phyloP scores from a whole-genome alignment of 2,888 invertebrate species.

The Philonicus albiceps region DNA sequence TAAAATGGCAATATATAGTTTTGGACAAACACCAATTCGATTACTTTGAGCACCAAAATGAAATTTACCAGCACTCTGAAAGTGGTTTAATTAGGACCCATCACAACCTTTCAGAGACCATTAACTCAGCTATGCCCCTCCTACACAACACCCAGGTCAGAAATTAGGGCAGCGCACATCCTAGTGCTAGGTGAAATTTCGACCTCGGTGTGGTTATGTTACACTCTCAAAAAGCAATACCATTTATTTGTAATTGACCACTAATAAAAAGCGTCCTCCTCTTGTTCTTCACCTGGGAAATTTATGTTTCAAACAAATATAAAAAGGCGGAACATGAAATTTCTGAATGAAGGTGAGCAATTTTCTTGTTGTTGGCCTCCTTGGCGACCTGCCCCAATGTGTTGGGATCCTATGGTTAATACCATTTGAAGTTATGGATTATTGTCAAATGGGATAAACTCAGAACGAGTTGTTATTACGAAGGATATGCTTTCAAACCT shows the following conservation, averaged over 20 bases:
- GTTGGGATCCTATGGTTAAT: neutral
- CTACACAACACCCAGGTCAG: neutral
- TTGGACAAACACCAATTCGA: neutral
- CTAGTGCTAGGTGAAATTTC: neutral
- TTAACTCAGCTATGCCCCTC: neutral
- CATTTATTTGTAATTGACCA: neutral
- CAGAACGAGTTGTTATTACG: neutral
- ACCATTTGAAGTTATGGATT: slow-evolving; percentile 11
- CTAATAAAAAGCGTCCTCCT: neutral
- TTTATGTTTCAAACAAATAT: slow-evolving; percentile 1
- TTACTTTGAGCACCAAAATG: neutral
- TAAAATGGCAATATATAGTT: neutral
- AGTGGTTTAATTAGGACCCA: slow-evolving; percentile 18
- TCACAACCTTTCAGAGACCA: slow-evolving; percentile 1
- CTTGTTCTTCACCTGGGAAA: neutral
- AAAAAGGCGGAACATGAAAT: neutral
- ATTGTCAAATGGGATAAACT: neutral
- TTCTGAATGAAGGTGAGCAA: neutral
- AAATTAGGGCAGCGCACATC: neutral
- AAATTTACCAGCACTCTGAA: neutral
- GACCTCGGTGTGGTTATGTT: neutral
- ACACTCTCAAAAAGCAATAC: neutral
- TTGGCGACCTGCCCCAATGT: neutral
- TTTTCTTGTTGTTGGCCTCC: neutral
- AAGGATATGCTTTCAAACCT: neutral